Conservation (phyloP, 2,888 invertebrate genomes). For the Leptarthrus brevirostris region DNA sequence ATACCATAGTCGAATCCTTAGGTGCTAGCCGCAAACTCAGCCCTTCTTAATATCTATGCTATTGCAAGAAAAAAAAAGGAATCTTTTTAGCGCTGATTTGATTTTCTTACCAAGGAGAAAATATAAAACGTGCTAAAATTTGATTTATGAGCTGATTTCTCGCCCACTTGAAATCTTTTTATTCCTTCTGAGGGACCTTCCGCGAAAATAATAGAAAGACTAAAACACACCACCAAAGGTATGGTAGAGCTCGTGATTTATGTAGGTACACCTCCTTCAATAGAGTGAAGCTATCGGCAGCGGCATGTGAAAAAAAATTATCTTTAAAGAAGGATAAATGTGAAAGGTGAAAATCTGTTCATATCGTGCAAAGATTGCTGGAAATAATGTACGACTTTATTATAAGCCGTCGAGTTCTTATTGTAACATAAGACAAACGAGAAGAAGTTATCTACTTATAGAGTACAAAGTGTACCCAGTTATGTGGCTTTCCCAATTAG, state of each 20-base stretch:
- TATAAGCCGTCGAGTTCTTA: too few relatives aligned
- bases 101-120: not conserved
- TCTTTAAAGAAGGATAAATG: not conserved
- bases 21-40: not conserved
- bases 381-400: too few relatives aligned
- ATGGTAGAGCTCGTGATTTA: conserved; percentile 2
- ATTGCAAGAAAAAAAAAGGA: not conserved
- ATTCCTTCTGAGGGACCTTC: not conserved
- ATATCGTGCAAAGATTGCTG: too few relatives aligned
- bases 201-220: not conserved
- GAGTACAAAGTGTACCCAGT: too few relatives aligned
- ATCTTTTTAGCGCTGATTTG: conserved; percentile 13
- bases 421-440: too few relatives aligned
- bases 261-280: not conserved
- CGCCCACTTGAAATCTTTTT: conserved; percentile 2
- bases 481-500: too few relatives aligned
- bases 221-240: not conserved
- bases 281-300: not conserved
- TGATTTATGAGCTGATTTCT: conserved; percentile 14
- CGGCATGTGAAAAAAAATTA: not conserved
- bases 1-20: not conserved
- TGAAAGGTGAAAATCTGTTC: too few relatives aligned
- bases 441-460: too few relatives aligned
- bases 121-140: conserved; percentile 5
- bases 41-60: not conserved